Evolutionary conservation across 1,140 invertebrate genomes (phyloP), one percentile per base, ranked within the genome.

Genomic region (Agrilus planipennis): DNA sequence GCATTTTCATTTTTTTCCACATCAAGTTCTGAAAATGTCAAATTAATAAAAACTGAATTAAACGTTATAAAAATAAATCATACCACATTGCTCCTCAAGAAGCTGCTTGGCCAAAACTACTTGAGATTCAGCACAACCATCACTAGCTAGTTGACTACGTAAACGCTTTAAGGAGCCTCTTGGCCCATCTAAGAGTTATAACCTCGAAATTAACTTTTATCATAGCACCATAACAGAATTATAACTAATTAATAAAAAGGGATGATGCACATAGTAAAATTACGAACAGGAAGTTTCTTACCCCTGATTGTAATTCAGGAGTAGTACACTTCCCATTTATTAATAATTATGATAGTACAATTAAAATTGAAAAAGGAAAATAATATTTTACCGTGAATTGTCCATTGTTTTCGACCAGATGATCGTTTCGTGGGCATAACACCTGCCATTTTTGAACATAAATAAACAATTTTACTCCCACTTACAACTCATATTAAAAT

Each of bases 91-190:
- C 59, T 81, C 77, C 47, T 81, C 72, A 40, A 85, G 64, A 11
- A 85, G 60, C 51, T 79, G 73, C 58, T 84, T 84, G 11, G 81
- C 84, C 23, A 86, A 62, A 27, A 83, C 75, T 29, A 85, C 75
- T 65, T 86, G 84, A 30, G 80, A 83, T 53, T 84, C 82, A 2
- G 81, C 76, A 65, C 81, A 85, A 12, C 82, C 83, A 60, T 85
- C 83, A 53, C 83, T 80, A 3, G 83, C 82, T 23, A 86, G 53
- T 51, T 81, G 77, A 47, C 74, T 79, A 19, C 81, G 65, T 39
- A 84, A 63, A 39, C 77, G 64, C 55, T 74, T 69, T 25, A 81
- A 60, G 31, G 77, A 77, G 23, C 73, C 72, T 61, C 71, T 64
- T 41, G 76, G 72, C 46, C 76, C 74, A 70, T 79, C 79, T 79